These are phyloP conservation scores for Galleria mellonella DNA, from an alignment of 1,140 invertebrate species.

Conservation along the genomic window DNA sequence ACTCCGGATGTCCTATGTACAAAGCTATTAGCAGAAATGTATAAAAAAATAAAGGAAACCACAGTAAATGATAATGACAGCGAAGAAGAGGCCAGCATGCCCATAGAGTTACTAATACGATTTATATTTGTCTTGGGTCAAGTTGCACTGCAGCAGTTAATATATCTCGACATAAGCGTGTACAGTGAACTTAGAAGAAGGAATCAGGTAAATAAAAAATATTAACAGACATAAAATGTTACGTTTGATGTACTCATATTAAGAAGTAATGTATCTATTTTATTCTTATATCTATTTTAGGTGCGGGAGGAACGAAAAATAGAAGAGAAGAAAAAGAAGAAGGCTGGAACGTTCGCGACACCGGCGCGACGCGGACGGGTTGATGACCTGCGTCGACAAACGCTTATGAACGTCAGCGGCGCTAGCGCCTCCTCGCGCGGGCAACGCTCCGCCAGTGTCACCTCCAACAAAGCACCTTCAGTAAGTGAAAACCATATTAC, in stretches of 20 bases:
- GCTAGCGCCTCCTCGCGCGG: conserved; percentile 53
- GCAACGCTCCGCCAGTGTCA: conserved; percentile 44
- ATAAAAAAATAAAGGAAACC: conserved; percentile 64
- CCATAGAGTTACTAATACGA: conserved; percentile 75
- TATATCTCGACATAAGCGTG: conserved; percentile 85
- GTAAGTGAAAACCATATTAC: conserved; percentile 16
- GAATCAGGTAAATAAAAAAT: conserved; percentile 55
- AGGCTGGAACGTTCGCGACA: conserved; percentile 45
- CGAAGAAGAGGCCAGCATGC: conserved; percentile 42
- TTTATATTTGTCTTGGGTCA: conserved; percentile 84
- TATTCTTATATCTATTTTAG: conserved; percentile 18
- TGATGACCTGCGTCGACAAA: conserved; percentile 46
- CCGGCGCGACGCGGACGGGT: conserved; percentile 34
- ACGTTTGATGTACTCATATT: no score
- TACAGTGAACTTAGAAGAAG: conserved; percentile 76
- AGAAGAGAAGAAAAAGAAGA: conserved; percentile 62
- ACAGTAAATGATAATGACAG: conserved; percentile 54
- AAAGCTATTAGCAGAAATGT: conserved; percentile 58
- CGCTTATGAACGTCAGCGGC: conserved; percentile 55
- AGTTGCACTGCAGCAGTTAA: conserved; percentile 83
- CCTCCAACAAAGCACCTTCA: conserved; percentile 41
- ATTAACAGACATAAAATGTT: no score
- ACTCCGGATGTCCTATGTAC: conserved; percentile 55
- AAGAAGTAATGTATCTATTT: no score
- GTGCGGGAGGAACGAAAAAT: conserved; percentile 56